Conservation (phyloP, 2,888 invertebrate genomes). For the Synanthedon tipuliformis region DNA sequence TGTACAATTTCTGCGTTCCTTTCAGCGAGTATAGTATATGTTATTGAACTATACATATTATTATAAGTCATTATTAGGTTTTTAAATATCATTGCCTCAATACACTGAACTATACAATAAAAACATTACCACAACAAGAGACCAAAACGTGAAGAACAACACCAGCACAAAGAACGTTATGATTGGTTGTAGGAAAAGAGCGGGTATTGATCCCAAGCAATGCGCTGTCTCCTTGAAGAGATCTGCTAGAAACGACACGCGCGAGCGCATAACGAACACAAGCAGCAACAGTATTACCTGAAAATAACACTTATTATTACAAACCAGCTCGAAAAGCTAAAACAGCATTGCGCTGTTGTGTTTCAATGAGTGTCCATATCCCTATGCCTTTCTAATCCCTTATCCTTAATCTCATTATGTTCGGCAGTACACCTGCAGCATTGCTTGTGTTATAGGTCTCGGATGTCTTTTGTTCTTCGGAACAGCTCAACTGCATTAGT, state of each 20-base stretch:
- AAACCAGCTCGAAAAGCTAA: too few relatives aligned
- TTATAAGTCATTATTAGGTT: neutral
- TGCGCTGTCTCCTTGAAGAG: constrained; percentile 91
- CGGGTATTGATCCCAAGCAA: constrained; percentile 86
- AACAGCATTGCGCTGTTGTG: too few relatives aligned
- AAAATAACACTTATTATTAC: constrained; percentile 16
- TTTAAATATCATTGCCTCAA: neutral
- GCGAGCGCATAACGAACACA: constrained; percentile 81
- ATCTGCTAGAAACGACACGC: constrained; percentile 84
- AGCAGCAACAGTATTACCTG: constrained; percentile 80
- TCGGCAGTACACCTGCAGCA: too few relatives aligned
- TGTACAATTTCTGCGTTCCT: too few relatives aligned
- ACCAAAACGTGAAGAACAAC: constrained; percentile 87
- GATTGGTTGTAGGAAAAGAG: constrained; percentile 85
- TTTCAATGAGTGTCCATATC: too few relatives aligned
- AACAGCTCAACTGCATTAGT: too few relatives aligned
- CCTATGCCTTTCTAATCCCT: too few relatives aligned
- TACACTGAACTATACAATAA: constrained; percentile 6
- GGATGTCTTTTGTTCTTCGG: too few relatives aligned
- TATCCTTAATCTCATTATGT: too few relatives aligned
- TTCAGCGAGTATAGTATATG: too few relatives aligned
- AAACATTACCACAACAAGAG: constrained; percentile 77
- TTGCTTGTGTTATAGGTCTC: too few relatives aligned
- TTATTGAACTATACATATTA: too few relatives aligned
- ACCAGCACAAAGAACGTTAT: constrained; percentile 84